Base-by-base conservation (phyloP, 2,888 invertebrate genomes). In the Trichacis sp. region DNA sequence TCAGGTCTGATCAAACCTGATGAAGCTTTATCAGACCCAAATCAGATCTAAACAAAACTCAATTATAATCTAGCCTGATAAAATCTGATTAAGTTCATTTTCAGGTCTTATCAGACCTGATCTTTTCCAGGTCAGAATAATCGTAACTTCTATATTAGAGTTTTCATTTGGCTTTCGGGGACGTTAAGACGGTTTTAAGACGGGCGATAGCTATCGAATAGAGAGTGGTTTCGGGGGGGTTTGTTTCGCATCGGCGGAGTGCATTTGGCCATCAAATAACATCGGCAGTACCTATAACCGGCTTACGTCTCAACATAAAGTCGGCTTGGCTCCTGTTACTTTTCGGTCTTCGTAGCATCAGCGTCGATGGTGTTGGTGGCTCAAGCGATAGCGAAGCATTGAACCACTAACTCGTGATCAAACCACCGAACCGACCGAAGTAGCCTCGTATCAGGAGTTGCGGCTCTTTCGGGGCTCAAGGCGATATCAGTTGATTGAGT, bases 221-320 rank as follows among this genome's bases (percentile, higher is more conserved):
- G 74, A 77, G 77, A 77, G 78, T 77, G 73, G 75, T 73, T 24
- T 74, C 73, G 69, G 72, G 70, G 73, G 70, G 73, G 73, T 77
- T 71, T 74, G 74, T 74, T 72, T 78, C 72, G 67, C 73, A 71
- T 65, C 70, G 74, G 74, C 73, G 75, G 77, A 84, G 84, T 84
- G 84, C 84, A 84, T 84, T 84, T 83, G 81, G 82, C 83, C 84
- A 84, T 84, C 84, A 84, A 84, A 84, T 83, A 84, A 82, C 82
- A 83, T 84, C 77, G 83, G 83, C 80, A 81, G 79, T 77, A 79
- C 78, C 83, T 81, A 84, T 84, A 84, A 84, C 83, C 83, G 79
- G 83, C 84, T 84, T 83, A 84, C 77, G 81, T 76, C 74, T 80
- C 72, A 76, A 80, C 83, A 83, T 83, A 83, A 83, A 83, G 77